Base-by-base conservation (phyloP, 2,113 vertebrate genomes). In the Dasyprocta punctata region DNA sequence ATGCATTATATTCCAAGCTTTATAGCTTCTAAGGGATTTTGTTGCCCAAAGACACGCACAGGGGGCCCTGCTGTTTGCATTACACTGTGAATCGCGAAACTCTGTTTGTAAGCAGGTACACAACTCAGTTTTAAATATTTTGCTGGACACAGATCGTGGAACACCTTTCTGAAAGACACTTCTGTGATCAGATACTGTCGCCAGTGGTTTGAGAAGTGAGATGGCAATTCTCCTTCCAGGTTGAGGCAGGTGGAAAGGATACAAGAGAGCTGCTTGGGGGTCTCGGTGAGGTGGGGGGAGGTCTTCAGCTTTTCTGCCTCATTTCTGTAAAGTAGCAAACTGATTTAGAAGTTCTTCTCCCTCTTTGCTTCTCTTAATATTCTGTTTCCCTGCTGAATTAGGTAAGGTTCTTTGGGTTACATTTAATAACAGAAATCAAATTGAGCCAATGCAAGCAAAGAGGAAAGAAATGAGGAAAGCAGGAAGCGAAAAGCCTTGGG, bases 361-460 rank as follows among this genome's bases (percentile, higher is more conserved):
- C 22, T 52, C 90, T 87, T 95, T 93, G 26, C 56, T 26, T 86
- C 69, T 92, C 52, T 92, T 97, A 93, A 96, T 97, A 95, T 95
- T 96, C 90, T 81, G 44, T 87, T 92, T 98, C 95, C 56, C 58
- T 75, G 44, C 56, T 90, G 61, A 87, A 90, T 95, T 93, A 82
- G 89, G 78, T 86, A 95, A 97, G 85, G 58, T 85, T 97, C 89
- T 95, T 93, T 92, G 52, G 75, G 80, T 92, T 95, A 93, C 49
- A 95, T 88, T 97, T 92, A 95, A 94, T 96, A 97, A 95, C 65
- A 92, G 84, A 96, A 96, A 96, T 92, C 75, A 97, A 97, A 92
- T 65, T 84, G 80, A 95, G 14, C 65, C 82, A 91, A 73, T 44
- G 33, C 44, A 89, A 93, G 56, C 49, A 89, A 92, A 94, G 84